Conservation (phyloP, 1,140 invertebrate genomes). For the Sminthurides bifidus region DNA sequence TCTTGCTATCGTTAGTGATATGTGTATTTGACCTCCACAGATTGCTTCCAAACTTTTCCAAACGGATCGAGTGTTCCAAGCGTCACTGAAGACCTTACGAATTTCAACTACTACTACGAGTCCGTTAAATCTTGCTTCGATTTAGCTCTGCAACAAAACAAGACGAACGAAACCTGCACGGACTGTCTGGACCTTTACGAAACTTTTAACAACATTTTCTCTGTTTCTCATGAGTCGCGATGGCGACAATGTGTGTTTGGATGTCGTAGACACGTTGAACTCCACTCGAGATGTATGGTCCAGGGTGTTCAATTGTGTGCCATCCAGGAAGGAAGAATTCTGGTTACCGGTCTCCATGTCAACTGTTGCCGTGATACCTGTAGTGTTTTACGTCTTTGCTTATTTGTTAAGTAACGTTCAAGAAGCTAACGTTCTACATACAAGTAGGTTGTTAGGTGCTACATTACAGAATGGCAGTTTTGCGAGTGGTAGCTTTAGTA, state of each 20-base stretch:
- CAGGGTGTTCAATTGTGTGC: constrained; percentile 18
- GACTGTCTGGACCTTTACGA: constrained; percentile 17
- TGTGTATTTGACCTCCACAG: too few species aligned
- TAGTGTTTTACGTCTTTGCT: constrained; percentile 21
- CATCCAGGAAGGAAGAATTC: constrained; percentile 2
- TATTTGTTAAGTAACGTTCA: constrained; percentile 18
- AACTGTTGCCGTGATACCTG: constrained; percentile 14
- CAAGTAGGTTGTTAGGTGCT: neutral
- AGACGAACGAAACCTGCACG: constrained; percentile 12
- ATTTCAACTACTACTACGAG: constrained; percentile 14
- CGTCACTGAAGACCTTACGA: constrained; percentile 7
- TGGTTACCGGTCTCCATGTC: constrained; percentile 15
- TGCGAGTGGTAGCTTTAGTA: too few species aligned
- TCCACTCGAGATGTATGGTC: constrained; percentile 27
- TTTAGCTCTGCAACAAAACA: neutral
- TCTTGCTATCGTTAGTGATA: too few species aligned
- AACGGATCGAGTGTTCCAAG: constrained; percentile 12
- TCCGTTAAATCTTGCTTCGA: constrained; percentile 15
- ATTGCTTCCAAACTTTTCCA: constrained; percentile 8
- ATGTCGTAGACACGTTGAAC: constrained; percentile 31
- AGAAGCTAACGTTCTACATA: constrained; percentile 23
- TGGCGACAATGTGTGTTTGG: constrained; percentile 28
- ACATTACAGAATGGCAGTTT: too few species aligned
- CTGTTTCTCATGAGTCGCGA: constrained; percentile 17
- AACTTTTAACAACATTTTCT: constrained; percentile 22